Percentiles rank a stretch among this genome's conserved stretches.
These are phyloP conservation scores for Tricholaema leucomelas DNA, from an alignment of 2,113 vertebrate genomes.

Conservation along the genomic window DNA sequence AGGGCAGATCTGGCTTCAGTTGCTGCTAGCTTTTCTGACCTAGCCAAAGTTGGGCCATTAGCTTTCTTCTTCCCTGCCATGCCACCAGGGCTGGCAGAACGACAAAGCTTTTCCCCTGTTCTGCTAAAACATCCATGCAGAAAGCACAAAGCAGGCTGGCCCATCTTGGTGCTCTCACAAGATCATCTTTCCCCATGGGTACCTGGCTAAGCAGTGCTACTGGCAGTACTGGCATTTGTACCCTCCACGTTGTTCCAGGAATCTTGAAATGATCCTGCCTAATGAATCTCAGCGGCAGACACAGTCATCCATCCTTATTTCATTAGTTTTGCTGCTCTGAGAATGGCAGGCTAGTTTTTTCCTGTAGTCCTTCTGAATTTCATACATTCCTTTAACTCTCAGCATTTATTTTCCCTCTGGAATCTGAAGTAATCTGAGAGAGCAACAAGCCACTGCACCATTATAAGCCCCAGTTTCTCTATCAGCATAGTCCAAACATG, in stretches of 20 bases:
- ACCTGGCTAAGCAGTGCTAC: background rate
- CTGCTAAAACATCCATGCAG: background rate
- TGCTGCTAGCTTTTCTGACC: background rate
- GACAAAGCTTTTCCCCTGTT: background rate
- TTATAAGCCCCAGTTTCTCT: conserved; percentile 28
- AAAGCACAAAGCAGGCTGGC: background rate
- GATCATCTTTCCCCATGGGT: background rate
- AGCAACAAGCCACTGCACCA: background rate
- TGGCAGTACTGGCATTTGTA: background rate
- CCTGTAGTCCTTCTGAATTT: conserved; percentile 44
- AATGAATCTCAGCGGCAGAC: background rate
- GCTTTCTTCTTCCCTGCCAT: background rate
- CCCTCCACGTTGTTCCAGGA: background rate
- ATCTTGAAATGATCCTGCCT: conserved; percentile 1
- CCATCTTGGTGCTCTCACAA: background rate
- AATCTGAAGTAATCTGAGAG: conserved; percentile 57
- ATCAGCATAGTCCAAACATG: background rate
- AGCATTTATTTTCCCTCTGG: conserved; percentile 49
- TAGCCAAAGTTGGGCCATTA: background rate
- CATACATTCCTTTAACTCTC: conserved; percentile 50
- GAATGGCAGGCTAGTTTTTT: conserved; percentile 34
- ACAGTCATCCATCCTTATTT: background rate
- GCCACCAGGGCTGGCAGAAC: background rate
- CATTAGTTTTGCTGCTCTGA: conserved; percentile 37
- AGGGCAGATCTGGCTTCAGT: background rate